Evolutionary conservation across 2,888 invertebrate species (phyloP).

Genomic region (Tanypteryx hageni): DNA sequence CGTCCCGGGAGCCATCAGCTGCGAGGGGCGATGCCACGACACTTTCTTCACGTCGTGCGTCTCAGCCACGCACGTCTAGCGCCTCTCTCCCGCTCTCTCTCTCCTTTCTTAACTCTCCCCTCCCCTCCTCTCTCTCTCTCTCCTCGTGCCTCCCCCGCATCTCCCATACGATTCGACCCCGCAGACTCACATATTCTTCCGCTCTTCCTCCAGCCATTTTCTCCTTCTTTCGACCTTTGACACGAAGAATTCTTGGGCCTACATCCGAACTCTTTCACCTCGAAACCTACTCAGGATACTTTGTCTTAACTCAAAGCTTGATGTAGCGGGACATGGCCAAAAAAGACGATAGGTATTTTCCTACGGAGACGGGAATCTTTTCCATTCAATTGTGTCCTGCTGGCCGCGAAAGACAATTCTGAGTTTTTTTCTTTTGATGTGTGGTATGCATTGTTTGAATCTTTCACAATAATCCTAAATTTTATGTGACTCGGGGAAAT

Average conservation of each 20-base stretch:
- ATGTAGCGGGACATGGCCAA: not conserved
- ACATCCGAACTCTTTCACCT: conserved; percentile 6
- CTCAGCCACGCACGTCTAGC: not conserved
- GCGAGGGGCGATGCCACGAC: not conserved
- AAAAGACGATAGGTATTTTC: not conserved
- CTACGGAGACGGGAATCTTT: not conserved
- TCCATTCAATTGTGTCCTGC: not conserved
- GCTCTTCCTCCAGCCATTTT: no score
- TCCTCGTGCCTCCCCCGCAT: no score
- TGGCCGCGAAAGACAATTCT: not conserved
- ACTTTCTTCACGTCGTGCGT: not conserved
- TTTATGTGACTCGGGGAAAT: no score
- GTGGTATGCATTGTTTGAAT: no score
- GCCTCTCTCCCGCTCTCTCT: not conserved
- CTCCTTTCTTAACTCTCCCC: not conserved
- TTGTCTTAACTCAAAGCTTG: not conserved
- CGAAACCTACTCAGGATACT: not conserved
- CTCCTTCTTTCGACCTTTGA: not conserved
- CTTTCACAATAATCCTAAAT: no score
- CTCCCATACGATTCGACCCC: no score
- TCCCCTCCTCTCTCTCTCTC: not conserved
- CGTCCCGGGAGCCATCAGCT: not conserved
- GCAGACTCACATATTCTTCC: no score
- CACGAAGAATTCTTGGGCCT: not conserved
- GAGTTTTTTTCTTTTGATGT: not conserved